Conservation (phyloP, 2,797 vertebrate genomes). For the Sus cebifrons region DNA sequence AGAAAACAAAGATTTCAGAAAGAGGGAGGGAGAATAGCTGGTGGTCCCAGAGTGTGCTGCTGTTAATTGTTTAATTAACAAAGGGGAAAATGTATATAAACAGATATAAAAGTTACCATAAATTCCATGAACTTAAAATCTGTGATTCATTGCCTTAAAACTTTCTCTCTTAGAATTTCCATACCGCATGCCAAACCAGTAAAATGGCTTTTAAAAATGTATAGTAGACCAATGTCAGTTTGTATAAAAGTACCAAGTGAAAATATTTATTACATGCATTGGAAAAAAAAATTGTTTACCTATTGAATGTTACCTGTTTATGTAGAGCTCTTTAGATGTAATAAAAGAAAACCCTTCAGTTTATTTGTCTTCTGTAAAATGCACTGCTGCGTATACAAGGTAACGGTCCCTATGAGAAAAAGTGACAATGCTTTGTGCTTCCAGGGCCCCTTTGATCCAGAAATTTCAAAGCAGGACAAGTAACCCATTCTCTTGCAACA, state of each 20-base stretch:
- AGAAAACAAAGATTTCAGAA: conserved; percentile 87
- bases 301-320: conserved; percentile 99
- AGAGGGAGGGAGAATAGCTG: conserved; percentile 86
- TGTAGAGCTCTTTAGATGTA: conserved; percentile 99
- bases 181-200: conserved; percentile 95
- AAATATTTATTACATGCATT: conserved; percentile 99
- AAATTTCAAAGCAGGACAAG: conserved; percentile 61
- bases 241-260: conserved; percentile 99
- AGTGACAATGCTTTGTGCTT: not conserved
- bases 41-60: conserved; percentile 89
- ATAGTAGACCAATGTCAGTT: conserved; percentile 97
- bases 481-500: not conserved
- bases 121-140: conserved; percentile 93
- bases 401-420: not conserved
- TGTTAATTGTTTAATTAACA: conserved; percentile 89
- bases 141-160: conserved; percentile 99
- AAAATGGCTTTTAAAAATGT: conserved; percentile 96
- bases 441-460: conserved; percentile 47
- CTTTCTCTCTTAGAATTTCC: conserved; percentile 94
- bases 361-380: conserved; percentile 90
- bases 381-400: conserved; percentile 9
- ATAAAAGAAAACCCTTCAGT: conserved; percentile 97
- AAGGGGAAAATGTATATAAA: conserved; percentile 91
- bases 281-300: conserved; percentile 97
- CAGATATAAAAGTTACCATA: conserved; percentile 89